Evolutionary conservation across 1,140 invertebrate species (phyloP).

Genomic region (Bombus cullumanus): DNA sequence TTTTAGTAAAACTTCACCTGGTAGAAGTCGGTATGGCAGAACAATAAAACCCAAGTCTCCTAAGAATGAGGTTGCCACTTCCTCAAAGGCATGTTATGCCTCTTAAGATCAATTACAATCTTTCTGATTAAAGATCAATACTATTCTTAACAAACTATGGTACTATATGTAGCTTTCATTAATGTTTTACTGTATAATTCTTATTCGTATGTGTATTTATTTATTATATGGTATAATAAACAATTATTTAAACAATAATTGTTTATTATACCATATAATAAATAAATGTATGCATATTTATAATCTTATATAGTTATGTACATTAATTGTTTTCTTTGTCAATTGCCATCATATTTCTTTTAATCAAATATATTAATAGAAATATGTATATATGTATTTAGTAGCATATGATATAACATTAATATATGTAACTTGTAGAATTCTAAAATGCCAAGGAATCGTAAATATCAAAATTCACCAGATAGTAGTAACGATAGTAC

Average conservation of each 20-base stretch:
- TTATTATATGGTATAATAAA: background rate
- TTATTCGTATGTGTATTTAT: background rate
- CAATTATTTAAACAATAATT: background rate
- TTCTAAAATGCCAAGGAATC: constrained; percentile 42
- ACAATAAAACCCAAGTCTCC: constrained; percentile 54
- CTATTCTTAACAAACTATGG: background rate
- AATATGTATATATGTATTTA: background rate
- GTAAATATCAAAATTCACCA: constrained; percentile 29
- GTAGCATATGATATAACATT: constrained; percentile 2
- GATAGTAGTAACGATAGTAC: constrained; percentile 48
- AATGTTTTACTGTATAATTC: constrained; percentile 5
- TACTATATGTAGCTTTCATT: constrained; percentile 4
- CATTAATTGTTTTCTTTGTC: background rate
- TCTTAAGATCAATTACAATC: constrained; percentile 14
- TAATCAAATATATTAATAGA: background rate
- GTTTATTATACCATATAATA: background rate
- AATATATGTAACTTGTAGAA: constrained; percentile 46
- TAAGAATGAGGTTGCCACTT: constrained; percentile 22
- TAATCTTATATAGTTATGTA: background rate
- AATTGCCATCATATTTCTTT: background rate
- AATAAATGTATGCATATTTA: background rate
- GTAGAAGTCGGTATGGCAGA: constrained; percentile 65
- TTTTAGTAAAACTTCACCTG: constrained; percentile 7
- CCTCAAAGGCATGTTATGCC: constrained; percentile 48
- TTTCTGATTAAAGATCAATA: background rate